Base-by-base conservation (phyloP, 2,888 invertebrate genomes). In the Acanthosoma haemorrhoidale region DNA sequence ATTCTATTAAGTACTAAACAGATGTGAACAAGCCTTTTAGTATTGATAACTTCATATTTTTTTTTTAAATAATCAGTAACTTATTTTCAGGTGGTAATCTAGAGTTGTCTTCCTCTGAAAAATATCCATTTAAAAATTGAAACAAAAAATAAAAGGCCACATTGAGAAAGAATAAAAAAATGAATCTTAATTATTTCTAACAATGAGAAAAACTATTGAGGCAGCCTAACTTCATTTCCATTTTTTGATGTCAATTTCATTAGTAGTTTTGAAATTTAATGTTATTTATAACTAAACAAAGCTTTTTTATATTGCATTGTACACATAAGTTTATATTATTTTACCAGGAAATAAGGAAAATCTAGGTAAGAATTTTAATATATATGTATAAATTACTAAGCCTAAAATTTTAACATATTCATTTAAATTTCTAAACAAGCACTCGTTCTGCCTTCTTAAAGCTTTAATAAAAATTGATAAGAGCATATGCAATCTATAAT, bases 371-470 rank as follows among this genome's bases (percentile, higher is more conserved):
- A n/a, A n/a, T n/a, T n/a, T n/a, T 3, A 3, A 43, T 2, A 21
- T 3, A 13, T 51, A 2, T n/a, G 25, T 25, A 51, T 21, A 25
- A 25, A 25, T 51, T 25, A n/a, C 5, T 13, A 51, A 32, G 21
- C 51, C n/a, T 51, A 51, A 25, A 25, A n/a, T 51, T 51, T 51
- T n/a, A n/a, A 51, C 21, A n/a, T 25, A 25, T 64, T 31, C 64
- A 29, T 41, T 29, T 36, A n/a, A 41, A 61, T 36, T 36, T 38
- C 39, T 64, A 41, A 38, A 41, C 64, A 29, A 29, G 29, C 36
- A 25, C 64, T 41, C 31, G 41, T 64, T 64, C 34, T 64, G 64
- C 64, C 64, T 64, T 64, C 39, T 31, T n/a, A 31, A 64, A 64
- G 64, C 64, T 64, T 64, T 64, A 64, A 64, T 41, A 41, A 64